Evolutionary conservation across 2,888 invertebrate genomes (phyloP), one percentile per base, ranked within the genome.

Genomic region (Drosophila maculinotata): DNA sequence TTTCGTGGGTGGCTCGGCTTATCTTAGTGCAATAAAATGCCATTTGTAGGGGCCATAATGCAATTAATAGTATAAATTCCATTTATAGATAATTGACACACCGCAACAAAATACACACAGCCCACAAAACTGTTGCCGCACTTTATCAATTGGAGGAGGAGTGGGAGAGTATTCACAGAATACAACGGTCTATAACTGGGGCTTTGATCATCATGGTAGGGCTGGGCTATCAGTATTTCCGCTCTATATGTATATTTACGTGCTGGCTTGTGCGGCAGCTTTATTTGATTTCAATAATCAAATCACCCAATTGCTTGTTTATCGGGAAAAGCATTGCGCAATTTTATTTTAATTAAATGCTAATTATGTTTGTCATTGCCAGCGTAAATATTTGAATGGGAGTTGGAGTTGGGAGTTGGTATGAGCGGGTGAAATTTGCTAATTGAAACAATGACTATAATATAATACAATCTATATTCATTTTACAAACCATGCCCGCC

Each of bases 301-400:
- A 87, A 76, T 87, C 74, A 70, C 42, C 2, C 69, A 76, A 87
- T 79, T 76, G 72, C 70, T 68, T 75, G 70, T 76, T 56, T 79
- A 83, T 83, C 54, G 58, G 51, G 26, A 15, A 74, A 66, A 42
- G 59, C 69, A 35, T 57, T 65, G 86, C 73, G 71, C 79, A 54
- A 74, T 83, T 85, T 81, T 79, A 79, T 76, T 87, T 82, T 86
- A 84, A 84, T 84, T 84, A 84, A 84, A 82, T 85, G 75, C 79
- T 84, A 87, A 84, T 84, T 87, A 79, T 84, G 77, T 84, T 84
- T 84, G 75, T 73, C 65, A 60, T 66, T 68, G 64, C 33, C 62
- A 52, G 63, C 51, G 73, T 64, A 73, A 87, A 83, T 83, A 87
- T 79, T 83, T 84, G 64, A 60, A 28, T 39, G 57, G 45, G 36